A percentile compares a stretch with the other conserved stretches of the same genome.
Conservation (phyloP, 2,113 vertebrate genomes). For the Eublepharis macularius region DNA sequence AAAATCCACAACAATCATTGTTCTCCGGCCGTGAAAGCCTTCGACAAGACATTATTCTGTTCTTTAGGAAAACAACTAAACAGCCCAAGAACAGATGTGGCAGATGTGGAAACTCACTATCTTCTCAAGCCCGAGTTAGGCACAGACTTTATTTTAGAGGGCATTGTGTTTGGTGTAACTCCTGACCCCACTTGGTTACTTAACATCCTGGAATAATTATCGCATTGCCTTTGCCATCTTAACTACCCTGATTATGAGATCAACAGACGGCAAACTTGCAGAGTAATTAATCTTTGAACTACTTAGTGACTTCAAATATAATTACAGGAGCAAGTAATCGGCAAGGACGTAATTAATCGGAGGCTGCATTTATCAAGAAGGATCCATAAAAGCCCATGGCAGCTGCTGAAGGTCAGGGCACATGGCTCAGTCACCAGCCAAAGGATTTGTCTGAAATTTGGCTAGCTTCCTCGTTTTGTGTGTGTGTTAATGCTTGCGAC, state of each 20-base stretch:
- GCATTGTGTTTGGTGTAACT: slow-evolving; percentile 8
- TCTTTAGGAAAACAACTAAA: neutral
- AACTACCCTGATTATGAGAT: slow-evolving; percentile 34
- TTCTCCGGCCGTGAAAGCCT: no score
- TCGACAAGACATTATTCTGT: slow-evolving; percentile 4
- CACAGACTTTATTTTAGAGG: neutral
- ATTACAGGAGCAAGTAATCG: slow-evolving; percentile 42
- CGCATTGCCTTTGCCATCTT: slow-evolving; percentile 37
- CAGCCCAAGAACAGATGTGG: fast-evolving
- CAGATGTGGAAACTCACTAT: neutral
- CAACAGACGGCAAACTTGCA: slow-evolving; percentile 39
- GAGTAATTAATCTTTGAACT: slow-evolving; percentile 50
- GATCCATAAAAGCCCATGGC: neutral
- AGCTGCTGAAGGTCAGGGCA: slow-evolving; percentile 14
- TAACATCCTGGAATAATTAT: neutral
- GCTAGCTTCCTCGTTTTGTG: slow-evolving; percentile 24
- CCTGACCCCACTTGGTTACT: neutral
- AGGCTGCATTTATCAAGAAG: slow-evolving; percentile 44
- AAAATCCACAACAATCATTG: no score
- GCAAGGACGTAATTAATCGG: slow-evolving; percentile 46
- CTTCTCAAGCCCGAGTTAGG: neutral
- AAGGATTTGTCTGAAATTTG: slow-evolving; percentile 24
- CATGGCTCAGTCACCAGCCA: neutral
- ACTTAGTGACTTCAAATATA: slow-evolving; percentile 42
- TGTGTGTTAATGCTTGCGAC: neutral